Conservation (phyloP, 1,140 invertebrate species). For the Colletes gigas region DNA sequence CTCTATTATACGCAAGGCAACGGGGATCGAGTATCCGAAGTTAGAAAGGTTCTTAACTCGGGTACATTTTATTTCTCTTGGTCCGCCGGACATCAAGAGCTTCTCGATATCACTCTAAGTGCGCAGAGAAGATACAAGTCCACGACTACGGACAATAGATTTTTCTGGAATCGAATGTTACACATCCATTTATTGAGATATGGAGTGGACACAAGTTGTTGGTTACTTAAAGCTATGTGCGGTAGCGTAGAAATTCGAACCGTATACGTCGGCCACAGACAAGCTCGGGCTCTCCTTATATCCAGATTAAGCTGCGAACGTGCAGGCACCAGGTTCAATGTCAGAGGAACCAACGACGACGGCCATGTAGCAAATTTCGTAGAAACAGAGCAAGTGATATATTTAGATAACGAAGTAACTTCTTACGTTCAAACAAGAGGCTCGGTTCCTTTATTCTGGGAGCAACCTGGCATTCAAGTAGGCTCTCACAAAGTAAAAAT, state of each 20-base stretch:
- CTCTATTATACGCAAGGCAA: slow-evolving; percentile 89
- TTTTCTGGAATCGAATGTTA: slow-evolving; percentile 98
- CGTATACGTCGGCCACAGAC: slow-evolving; percentile 95
- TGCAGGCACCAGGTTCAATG: slow-evolving; percentile 98
- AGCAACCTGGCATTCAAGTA: slow-evolving; percentile 99
- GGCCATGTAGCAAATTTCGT: slow-evolving; percentile 99
- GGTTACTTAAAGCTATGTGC: slow-evolving; percentile 97
- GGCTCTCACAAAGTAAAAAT: slow-evolving; percentile 99
- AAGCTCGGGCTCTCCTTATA: slow-evolving; percentile 95
- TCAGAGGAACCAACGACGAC: slow-evolving; percentile 98
- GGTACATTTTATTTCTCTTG: slow-evolving; percentile 98
- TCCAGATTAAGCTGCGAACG: slow-evolving; percentile 98
- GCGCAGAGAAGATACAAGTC: slow-evolving; percentile 92
- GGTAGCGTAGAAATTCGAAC: slow-evolving; percentile 97
- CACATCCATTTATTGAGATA: slow-evolving; percentile 95
- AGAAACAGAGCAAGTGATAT: slow-evolving; percentile 98
- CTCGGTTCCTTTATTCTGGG: slow-evolving; percentile 99
- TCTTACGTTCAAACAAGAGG: slow-evolving; percentile 95
- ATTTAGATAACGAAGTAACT: slow-evolving; percentile 92
- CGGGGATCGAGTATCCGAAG: slow-evolving; percentile 90
- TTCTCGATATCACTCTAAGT: slow-evolving; percentile 95
- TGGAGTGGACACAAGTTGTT: slow-evolving; percentile 92
- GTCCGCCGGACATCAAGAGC: slow-evolving; percentile 80
- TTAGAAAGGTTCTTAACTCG: slow-evolving; percentile 94
- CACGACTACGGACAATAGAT: slow-evolving; percentile 93